These are phyloP conservation scores for Nematolebias whitei DNA, from an alignment of 2,113 vertebrate species.

Conservation along the genomic window DNA sequence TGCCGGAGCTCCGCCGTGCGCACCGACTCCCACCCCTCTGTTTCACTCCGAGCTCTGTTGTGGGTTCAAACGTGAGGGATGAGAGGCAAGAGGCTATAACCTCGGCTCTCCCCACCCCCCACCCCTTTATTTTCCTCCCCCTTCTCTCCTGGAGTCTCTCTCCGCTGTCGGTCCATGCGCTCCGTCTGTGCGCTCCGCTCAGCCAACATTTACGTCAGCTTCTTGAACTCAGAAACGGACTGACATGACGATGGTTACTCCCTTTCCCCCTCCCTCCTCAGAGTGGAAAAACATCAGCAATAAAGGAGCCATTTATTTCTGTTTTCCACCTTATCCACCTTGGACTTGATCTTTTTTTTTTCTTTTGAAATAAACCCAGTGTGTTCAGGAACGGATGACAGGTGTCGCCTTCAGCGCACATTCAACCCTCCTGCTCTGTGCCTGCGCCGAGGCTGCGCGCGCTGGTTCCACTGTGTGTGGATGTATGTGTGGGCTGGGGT, in stretches of 20 bases:
- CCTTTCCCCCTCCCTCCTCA: not conserved
- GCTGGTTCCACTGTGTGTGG: constrained; percentile 4
- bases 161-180: not conserved
- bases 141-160: constrained; percentile 1
- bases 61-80: constrained; percentile 37
- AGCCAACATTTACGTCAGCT: constrained; percentile 55
- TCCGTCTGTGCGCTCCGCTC: constrained; percentile 12
- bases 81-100: constrained; percentile 34
- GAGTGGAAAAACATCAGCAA: constrained; percentile 13
- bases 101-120: constrained; percentile 34
- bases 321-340: constrained; percentile 35
- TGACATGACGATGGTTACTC: constrained; percentile 15
- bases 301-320: constrained; percentile 54
- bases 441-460: constrained; percentile 17
- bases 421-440: constrained; percentile 15
- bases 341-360: constrained; percentile 29
- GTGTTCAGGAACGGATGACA: constrained; percentile 62
- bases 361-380: constrained; percentile 43
- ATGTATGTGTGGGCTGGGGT: constrained; percentile 1
- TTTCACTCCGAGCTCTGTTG: constrained; percentile 28
- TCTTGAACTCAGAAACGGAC: constrained; percentile 49
- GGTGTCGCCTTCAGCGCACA: constrained; percentile 60
- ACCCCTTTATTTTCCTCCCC: constrained; percentile 7
- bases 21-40: constrained; percentile 52
- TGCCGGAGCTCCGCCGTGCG: constrained; percentile 48